These are phyloP conservation scores for Pedicia rivosa DNA, from an alignment of 2,888 invertebrate species.

Conservation along the genomic window DNA sequence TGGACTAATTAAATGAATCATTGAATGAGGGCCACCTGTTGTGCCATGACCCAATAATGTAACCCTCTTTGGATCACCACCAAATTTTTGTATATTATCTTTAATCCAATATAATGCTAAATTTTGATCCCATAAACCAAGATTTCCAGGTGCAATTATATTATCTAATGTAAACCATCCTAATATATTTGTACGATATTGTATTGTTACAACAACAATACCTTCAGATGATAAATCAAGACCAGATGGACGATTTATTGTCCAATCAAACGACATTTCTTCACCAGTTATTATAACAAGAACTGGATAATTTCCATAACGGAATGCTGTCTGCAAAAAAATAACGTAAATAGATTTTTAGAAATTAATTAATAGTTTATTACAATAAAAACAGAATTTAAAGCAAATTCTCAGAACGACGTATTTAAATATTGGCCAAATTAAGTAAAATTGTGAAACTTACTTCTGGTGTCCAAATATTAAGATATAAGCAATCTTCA, in stretches of 20 bases:
- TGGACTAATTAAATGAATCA: conserved; percentile 49
- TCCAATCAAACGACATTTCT: conserved; percentile 49
- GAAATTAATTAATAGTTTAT: conserved; percentile 4
- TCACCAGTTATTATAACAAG: conserved; percentile 28
- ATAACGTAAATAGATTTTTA: conserved; percentile 2
- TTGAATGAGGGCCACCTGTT: conserved; percentile 53
- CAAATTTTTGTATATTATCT: conserved; percentile 61
- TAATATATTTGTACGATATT: conserved; percentile 53
- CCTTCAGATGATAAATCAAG: conserved; percentile 57
- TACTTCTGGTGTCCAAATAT: conserved; percentile 77
- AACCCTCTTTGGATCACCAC: conserved; percentile 62
- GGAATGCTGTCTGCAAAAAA: conserved; percentile 20
- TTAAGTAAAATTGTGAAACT: conserved; percentile 11
- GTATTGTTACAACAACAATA: conserved; percentile 49
- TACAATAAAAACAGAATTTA: too few species aligned
- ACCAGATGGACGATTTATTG: conserved; percentile 40
- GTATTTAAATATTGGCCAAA: too few species aligned
- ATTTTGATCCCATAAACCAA: conserved; percentile 73
- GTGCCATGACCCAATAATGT: conserved; percentile 67
- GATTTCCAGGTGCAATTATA: conserved; percentile 55
- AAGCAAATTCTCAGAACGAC: too few species aligned
- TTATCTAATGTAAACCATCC: conserved; percentile 45
- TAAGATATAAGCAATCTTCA: conserved; percentile 82
- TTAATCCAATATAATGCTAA: conserved; percentile 62
- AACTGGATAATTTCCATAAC: conserved; percentile 43